Evolutionary conservation across 2,797 vertebrate species (phyloP).

Genomic region (Crypturellus tataupa): DNA sequence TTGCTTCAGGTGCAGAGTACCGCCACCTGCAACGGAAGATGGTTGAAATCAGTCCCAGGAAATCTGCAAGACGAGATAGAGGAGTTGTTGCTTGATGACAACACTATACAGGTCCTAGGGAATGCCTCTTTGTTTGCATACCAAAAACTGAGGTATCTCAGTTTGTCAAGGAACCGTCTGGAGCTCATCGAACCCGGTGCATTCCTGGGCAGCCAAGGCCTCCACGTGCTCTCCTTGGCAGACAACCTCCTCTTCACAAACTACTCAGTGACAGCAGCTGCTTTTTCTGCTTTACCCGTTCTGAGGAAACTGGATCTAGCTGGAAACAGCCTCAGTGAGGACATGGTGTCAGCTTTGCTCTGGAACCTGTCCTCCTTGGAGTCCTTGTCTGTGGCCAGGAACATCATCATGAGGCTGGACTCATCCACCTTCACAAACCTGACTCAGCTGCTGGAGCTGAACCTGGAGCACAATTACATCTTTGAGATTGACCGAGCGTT

Average conservation of each 20-base stretch:
- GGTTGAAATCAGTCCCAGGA: slow-evolving; percentile 81
- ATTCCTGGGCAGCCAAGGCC: slow-evolving; percentile 80
- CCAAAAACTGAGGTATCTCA: slow-evolving; percentile 82
- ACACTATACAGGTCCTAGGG: slow-evolving; percentile 85
- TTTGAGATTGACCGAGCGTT: slow-evolving; percentile 93
- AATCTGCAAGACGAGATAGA: slow-evolving; percentile 75
- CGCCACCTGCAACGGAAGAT: slow-evolving; percentile 81
- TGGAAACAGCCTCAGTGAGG: slow-evolving; percentile 87
- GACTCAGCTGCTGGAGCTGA: slow-evolving; percentile 86
- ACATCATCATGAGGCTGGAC: slow-evolving; percentile 89
- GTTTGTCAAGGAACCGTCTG: slow-evolving; percentile 84
- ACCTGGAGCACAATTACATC: slow-evolving; percentile 91
- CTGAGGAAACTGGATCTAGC: slow-evolving; percentile 89
- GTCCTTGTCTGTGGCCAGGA: slow-evolving; percentile 89
- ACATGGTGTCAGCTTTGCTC: slow-evolving; percentile 84
- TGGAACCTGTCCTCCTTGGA: slow-evolving; percentile 88
- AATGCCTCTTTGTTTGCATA: slow-evolving; percentile 83
- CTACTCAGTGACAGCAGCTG: slow-evolving; percentile 80
- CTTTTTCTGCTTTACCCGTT: slow-evolving; percentile 79
- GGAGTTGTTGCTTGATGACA: slow-evolving; percentile 89
- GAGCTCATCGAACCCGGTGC: slow-evolving; percentile 73
- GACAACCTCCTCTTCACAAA: slow-evolving; percentile 86
- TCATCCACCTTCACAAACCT: slow-evolving; percentile 85
- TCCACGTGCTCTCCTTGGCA: slow-evolving; percentile 85
- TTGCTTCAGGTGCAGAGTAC: slow-evolving; percentile 82